Conservation (phyloP, 64 coral and sea anemone species). For the Pocillopora damicornis region DNA sequence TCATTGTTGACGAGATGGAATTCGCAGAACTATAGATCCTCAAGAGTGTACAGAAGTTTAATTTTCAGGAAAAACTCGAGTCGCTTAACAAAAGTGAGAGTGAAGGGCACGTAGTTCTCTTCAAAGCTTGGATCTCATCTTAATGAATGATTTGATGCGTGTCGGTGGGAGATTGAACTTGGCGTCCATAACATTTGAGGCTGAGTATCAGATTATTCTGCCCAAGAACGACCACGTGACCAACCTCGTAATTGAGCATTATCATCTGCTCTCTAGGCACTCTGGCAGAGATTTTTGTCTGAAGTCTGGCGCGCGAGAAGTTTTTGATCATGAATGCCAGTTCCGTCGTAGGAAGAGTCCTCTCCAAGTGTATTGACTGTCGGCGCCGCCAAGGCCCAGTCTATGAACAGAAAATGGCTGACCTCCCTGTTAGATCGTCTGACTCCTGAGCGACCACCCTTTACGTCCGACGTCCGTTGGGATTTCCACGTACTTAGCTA, state of each 20-base stretch:
- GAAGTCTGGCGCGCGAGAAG: background rate
- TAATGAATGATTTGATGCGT: background rate
- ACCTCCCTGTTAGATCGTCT: background rate
- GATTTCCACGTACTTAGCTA: background rate
- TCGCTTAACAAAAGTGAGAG: background rate
- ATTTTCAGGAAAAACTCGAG: background rate
- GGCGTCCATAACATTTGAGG: no score
- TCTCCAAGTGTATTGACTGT: background rate
- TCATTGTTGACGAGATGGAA: background rate
- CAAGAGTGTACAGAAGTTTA: background rate
- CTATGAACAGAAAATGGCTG: background rate
- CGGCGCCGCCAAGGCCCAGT: background rate
- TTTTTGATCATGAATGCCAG: constrained; percentile 13
- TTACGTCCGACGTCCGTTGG: constrained; percentile 9
- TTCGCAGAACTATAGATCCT: background rate
- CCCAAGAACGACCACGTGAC: background rate
- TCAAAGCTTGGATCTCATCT: background rate
- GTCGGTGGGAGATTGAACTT: constrained; percentile 1
- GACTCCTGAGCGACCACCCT: background rate
- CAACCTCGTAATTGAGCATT: background rate
- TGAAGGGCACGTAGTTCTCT: background rate
- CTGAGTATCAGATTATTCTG: background rate
- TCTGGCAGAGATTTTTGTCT: background rate
- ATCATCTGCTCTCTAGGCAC: background rate
- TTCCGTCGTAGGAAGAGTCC: background rate